Evolutionary conservation across 1,140 invertebrate species (phyloP).

Genomic region (Platorchestia sp.): DNA sequence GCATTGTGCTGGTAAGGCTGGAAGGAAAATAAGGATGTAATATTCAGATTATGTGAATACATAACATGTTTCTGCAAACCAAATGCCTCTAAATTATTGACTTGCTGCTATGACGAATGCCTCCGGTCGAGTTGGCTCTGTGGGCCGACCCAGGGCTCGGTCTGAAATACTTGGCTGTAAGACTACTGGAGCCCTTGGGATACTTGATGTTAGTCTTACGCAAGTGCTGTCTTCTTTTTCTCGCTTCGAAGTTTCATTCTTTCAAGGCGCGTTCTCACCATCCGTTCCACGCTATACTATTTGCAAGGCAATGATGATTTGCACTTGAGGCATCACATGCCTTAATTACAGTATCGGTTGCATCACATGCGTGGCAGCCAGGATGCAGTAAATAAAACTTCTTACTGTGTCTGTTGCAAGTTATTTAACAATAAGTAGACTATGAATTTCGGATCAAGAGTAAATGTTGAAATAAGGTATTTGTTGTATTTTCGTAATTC

Average conservation of each 20-base stretch:
- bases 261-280: background rate
- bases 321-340: background rate
- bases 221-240: background rate
- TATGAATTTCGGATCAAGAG: background rate
- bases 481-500: background rate
- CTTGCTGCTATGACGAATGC: too few relatives aligned
- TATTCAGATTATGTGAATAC: too few relatives aligned
- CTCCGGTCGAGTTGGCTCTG: too few relatives aligned
- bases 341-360: background rate
- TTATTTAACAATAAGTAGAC: background rate
- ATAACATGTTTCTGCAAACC: too few relatives aligned
- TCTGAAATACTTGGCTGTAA: too few relatives aligned
- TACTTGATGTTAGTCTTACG: background rate
- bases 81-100: too few relatives aligned
- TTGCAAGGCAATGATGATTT: background rate
- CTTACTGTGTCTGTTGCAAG: background rate
- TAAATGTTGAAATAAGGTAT: background rate
- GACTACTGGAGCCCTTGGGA: too few relatives aligned
- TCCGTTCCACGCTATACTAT: background rate
- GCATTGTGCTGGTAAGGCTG: too few relatives aligned
- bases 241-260: background rate
- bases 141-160: too few relatives aligned
- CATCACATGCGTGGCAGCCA: background rate
- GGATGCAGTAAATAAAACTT: background rate
- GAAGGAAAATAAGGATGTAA: too few relatives aligned